Evolutionary conservation across 2,797 vertebrate genomes (phyloP), one percentile per base, ranked within the genome.

Genomic region (Brotogeris chrysoptera): DNA sequence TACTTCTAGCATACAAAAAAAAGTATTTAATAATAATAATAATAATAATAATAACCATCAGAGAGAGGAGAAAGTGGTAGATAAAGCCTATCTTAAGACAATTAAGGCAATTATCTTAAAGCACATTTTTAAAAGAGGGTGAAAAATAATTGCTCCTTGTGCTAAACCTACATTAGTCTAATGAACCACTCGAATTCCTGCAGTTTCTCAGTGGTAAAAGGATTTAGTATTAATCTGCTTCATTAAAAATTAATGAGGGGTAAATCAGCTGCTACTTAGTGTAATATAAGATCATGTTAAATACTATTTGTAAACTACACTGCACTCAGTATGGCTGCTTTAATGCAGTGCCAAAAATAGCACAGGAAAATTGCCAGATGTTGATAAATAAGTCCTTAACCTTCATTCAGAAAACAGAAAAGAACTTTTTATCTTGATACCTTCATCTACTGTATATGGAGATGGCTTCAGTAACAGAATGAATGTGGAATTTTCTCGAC

Each of bases 201-300:
- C 93, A 96, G 81, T 80, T 96, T 83, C 81, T 95, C 82, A 92
- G 84, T 80, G 79, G 83, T 85, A 92, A 96, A 97, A 96, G 78
- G 49, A 93, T 95, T 95, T 91, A 69, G 63, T 94, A 95, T 98
- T 97, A 97, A 96, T 97, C 81, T 95, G 72, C 36, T 93, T 97
- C 96, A 96, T 97, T 97, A 97, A 97, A 98, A 97, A 97, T 96
- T 96, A 98, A 98, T 96, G 96, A 97, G 43, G 92, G 81, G 83
- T 95, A 95, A 96, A 97, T 97, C 93, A 97, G 71, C 59, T 80
- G 46, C 88, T 96, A 94, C 80, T 98, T 97, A 95, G 82, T 71
- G 52, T 86, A 97, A 91, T n/a, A 95, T 90, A 96, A 97, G 96
- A 89, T 79, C 64, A 85, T 46, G 32, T 84, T 96, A 91, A 97